Evolutionary conservation across 2,888 invertebrate genomes (phyloP), one percentile per base, ranked within the genome.

Genomic region (Tetranychus piercei): DNA sequence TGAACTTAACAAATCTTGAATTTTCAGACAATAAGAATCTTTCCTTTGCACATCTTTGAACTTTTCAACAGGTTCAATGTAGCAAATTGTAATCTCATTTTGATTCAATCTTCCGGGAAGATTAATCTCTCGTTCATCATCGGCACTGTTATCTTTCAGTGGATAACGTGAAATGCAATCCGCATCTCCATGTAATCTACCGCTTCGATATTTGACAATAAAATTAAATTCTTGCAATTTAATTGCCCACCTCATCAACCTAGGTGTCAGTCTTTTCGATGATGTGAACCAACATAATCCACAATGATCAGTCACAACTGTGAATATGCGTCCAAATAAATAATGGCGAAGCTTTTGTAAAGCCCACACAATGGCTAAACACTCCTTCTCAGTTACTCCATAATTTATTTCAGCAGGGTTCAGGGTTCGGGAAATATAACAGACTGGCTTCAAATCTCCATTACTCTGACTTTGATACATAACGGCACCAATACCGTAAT

Each of bases 261-360:
- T 18, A 4, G 64, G 18, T 6, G 7, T 73, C 11, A 44, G 1
- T 6, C 34, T 34, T 5, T 71, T 71, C 5, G 71, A 44, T 9
- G 43, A 15, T 6, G 44, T 43, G 1, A 71, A 71, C 71, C 71
- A 71, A 44, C 71, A 71, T 43, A 71, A 44, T 2, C 71, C 69
- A 69, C 69, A 69, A 22, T 76, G 75, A 34, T 76, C 75, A 7
- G 74, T 44, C 1, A 64, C 11, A 1, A 76, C 66, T 1, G n/a
- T 23, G 20, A 76, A 74, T 9, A 44, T 22, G 6, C 67, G 44
- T 7, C 69, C 69, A 55, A 55, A 73, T 0, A 76, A 20, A 18
- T 76, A 74, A n/a, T 73, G 73, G 15, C 72, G 74, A 44, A 72
- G 72, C 18, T 72, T 64, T 1, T 45, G 34, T 9, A 75, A 34